phyloP scores from a whole-genome alignment of 2,888 invertebrate genomes.

The Clepsis dumicolana region DNA sequence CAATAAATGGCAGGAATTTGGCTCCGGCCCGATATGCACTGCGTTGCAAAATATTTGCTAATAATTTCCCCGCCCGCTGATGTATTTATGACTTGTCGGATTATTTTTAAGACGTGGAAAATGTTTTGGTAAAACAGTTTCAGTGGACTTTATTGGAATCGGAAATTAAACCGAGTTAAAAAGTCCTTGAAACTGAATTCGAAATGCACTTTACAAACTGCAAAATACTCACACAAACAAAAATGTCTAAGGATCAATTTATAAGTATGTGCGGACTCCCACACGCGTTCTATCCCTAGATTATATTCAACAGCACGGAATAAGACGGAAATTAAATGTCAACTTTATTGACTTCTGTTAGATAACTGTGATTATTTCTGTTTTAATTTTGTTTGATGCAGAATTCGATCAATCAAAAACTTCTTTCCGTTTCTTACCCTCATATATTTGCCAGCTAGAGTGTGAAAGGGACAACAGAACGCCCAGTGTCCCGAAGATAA shows the following conservation, averaged over 20 bases:
- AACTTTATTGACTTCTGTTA: too few species aligned
- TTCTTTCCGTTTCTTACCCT: background rate
- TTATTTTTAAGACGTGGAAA: conserved; percentile 25
- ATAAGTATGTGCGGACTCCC: too few species aligned
- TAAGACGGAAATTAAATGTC: too few species aligned
- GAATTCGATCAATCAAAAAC: background rate
- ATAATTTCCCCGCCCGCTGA: conserved; percentile 56
- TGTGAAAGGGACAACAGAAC: background rate
- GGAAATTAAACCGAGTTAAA: too few species aligned
- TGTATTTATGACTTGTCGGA: conserved; percentile 55
- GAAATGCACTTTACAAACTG: too few species aligned
- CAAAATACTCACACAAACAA: too few species aligned
- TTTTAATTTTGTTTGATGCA: too few species aligned
- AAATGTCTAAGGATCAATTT: too few species aligned
- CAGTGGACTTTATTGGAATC: background rate
- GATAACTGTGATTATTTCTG: too few species aligned
- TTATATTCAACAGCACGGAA: too few species aligned
- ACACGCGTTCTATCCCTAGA: too few species aligned
- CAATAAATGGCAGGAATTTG: conserved; percentile 72
- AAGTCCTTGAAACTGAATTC: too few species aligned
- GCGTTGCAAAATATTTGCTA: conserved; percentile 62
- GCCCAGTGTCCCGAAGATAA: background rate
- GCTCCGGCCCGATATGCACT: conserved; percentile 50
- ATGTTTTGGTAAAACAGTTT: background rate
- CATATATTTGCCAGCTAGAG: background rate